phyloP scores from a whole-genome alignment of 1,140 invertebrate genomes.

The Bicyclus anynana region DNA sequence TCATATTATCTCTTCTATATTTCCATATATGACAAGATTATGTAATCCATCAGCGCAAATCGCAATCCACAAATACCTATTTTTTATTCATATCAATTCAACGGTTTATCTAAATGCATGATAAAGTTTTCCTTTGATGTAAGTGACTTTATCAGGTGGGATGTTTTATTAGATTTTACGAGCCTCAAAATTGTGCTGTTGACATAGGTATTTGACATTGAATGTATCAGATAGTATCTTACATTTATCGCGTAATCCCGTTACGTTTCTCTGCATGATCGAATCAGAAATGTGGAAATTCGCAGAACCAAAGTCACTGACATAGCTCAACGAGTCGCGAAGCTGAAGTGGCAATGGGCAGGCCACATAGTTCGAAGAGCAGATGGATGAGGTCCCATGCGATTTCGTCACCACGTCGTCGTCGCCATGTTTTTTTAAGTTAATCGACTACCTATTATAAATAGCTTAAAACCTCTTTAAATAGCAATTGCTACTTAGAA shows the following conservation, averaged over 20 bases:
- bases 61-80: neutral
- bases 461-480: too few relatives aligned
- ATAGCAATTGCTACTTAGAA: too few relatives aligned
- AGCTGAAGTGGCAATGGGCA: too few relatives aligned
- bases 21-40: neutral
- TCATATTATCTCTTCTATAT: neutral
- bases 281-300: too few relatives aligned
- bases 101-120: neutral
- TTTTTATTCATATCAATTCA: neutral
- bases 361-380: too few relatives aligned
- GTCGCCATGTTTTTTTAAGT: too few relatives aligned
- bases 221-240: neutral
- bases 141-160: neutral
- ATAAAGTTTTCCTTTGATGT: neutral
- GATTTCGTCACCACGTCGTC: too few relatives aligned
- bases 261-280: too few relatives aligned
- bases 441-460: too few relatives aligned
- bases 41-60: neutral
- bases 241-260: neutral
- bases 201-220: neutral
- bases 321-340: too few relatives aligned
- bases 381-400: too few relatives aligned
- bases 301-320: too few relatives aligned
- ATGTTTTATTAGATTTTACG: neutral
- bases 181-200: neutral